phyloP scores from a whole-genome alignment of 2,797 vertebrate species.

The Notamacropus eugenii region DNA sequence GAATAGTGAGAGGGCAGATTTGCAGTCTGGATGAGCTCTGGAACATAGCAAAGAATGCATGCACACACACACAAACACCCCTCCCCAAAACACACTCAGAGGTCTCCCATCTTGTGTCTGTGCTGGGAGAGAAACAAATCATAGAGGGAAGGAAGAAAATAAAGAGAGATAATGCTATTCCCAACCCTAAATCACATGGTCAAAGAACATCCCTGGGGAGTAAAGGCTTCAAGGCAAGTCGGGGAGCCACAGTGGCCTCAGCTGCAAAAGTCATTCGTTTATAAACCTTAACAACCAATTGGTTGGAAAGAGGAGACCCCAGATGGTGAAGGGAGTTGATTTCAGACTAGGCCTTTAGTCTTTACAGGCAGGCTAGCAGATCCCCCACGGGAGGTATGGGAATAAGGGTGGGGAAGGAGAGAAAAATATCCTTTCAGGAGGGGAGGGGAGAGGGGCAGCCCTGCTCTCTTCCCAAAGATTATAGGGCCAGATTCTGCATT shows the following conservation, averaged over 20 bases:
- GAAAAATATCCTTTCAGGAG: background rate
- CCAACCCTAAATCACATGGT: slow-evolving; percentile 29
- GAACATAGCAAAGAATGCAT: background rate
- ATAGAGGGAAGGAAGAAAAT: background rate
- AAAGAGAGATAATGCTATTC: slow-evolving; percentile 6
- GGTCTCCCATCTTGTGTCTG: background rate
- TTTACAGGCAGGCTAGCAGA: background rate
- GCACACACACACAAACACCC: background rate
- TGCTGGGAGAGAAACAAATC: slow-evolving; percentile 4
- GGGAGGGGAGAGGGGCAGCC: background rate
- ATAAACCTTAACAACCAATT: slow-evolving; percentile 60
- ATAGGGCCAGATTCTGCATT: slow-evolving; percentile 54
- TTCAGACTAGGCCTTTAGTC: background rate
- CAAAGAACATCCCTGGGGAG: slow-evolving; percentile 55
- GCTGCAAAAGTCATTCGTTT: slow-evolving; percentile 73
- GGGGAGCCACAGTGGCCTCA: slow-evolving; percentile 41
- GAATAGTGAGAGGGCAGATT: slow-evolving; percentile 8
- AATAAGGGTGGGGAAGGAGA: background rate
- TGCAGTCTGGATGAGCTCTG: slow-evolving; percentile 1
- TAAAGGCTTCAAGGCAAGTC: background rate
- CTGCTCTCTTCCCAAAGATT: background rate
- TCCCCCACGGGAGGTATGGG: background rate
- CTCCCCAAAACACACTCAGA: background rate
- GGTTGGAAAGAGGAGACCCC: background rate
- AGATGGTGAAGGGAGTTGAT: background rate